Conservation (phyloP, 2,797 vertebrate species). For the Trachurus trachurus region DNA sequence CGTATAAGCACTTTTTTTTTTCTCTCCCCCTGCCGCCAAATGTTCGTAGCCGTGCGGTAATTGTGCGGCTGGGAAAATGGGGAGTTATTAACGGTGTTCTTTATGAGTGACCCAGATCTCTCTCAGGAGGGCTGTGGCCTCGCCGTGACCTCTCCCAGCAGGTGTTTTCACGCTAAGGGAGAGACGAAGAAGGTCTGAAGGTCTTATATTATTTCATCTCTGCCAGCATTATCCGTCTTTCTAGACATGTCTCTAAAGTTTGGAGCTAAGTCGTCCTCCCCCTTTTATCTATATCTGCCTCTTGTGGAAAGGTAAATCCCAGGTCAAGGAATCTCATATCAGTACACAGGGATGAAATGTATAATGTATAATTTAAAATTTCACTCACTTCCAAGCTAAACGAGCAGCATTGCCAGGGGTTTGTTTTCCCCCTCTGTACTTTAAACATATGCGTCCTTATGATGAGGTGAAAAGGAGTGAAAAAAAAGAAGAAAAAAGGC, state of each 20-base stretch:
- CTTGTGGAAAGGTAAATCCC: constrained; percentile 56
- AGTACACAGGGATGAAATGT: constrained; percentile 14
- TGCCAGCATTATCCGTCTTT: constrained; percentile 48
- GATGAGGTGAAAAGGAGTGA: not conserved
- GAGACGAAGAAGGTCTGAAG: constrained; percentile 23
- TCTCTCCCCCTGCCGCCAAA: constrained; percentile 35
- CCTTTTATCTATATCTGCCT: constrained; percentile 63
- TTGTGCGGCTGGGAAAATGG: constrained; percentile 51
- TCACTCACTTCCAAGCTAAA: constrained; percentile 22
- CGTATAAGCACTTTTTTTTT: constrained; percentile 53
- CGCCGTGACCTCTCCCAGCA: constrained; percentile 64
- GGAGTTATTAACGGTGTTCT: constrained; percentile 69
- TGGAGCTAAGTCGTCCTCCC: constrained; percentile 46
- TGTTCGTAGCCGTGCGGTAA: constrained; percentile 41
- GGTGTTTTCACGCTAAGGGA: constrained; percentile 53
- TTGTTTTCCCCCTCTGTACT: constrained; percentile 37
- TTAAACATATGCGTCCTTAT: constrained; percentile 26
- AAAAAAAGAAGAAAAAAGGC: not conserved
- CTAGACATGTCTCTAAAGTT: constrained; percentile 40
- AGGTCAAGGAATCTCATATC: constrained; percentile 54
- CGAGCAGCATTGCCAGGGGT: constrained; percentile 41
- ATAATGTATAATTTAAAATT: constrained; percentile 51
- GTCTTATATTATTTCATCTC: constrained; percentile 49
- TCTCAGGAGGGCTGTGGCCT: constrained; percentile 65
- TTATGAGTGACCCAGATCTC: constrained; percentile 69